Base-by-base conservation (phyloP, 2,113 vertebrate species). In the Dromas ardeola region DNA sequence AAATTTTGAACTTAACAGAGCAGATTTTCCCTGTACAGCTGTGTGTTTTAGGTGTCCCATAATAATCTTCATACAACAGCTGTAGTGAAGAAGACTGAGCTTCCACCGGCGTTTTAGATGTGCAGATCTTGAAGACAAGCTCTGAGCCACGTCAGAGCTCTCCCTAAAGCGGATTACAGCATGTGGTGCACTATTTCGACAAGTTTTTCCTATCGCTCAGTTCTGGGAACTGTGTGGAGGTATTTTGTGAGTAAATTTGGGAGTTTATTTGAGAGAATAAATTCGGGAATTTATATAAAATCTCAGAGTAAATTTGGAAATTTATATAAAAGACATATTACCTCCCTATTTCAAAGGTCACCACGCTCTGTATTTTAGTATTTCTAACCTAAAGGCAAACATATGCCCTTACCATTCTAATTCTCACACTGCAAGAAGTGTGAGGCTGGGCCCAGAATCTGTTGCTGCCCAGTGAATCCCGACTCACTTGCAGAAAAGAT, bases 101-200 rank as follows among this genome's bases (percentile, higher is more conserved):
- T 91, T 62, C 52, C 34, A 18, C 40, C 2, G 0, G 15, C 0
- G 0, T 61, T 76, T 71, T 32, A 32, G 65, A 40, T 0, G 0
- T 19, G 15, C 30, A 9, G 26, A 70, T 18, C 71, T 50, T 58
- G 40, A 65, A 83, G 50, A 43, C 29, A 66, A 92, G 11, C 27
- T 81, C 50, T 65, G 71, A 66, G 45, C 18, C 42, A 6, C 5
- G 21, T 11, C 55, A 25, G 25, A 43, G 32, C 23, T 45, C 58
- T 77, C 58, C 74, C 36, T 65, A 26, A 73, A 86, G 52, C 1
- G 5, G 15, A 53, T 47, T 42, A 34, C 32, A 81, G 26, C 12
- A 3, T 2, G 8, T 22, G 4, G 30, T 63, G 7, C 52, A 26
- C 30, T 72, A 8, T 30, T 94, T 40, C n/a, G 61, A 4, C 34